These are phyloP conservation scores for Acanthosepion lycidas DNA, from an alignment of 2,888 invertebrate genomes.

Conservation along the genomic window DNA sequence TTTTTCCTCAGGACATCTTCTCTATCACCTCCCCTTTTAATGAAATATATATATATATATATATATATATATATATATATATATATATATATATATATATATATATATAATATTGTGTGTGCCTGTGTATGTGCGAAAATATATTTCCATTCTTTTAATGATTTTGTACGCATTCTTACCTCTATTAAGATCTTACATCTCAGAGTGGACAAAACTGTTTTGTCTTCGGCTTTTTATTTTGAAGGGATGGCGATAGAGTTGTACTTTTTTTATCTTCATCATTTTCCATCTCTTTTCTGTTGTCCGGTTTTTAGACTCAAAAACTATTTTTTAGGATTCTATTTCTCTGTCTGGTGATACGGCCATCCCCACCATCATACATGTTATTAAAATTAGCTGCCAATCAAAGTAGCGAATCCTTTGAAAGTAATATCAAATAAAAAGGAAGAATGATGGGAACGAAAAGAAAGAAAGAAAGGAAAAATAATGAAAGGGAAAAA, in stretches of 20 bases:
- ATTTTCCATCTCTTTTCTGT: background rate
- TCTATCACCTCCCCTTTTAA: background rate
- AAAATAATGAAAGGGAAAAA: too few relatives aligned
- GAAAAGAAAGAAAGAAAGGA: background rate
- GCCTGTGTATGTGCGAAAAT: background rate
- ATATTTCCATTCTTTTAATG: background rate
- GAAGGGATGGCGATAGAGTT: background rate
- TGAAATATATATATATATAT: background rate
- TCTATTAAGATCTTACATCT: background rate
- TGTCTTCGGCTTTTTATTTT: background rate
- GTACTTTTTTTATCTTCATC: background rate
- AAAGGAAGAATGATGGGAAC: background rate
- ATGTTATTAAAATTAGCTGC: slow-evolving; percentile 33
- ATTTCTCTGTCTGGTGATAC: background rate
- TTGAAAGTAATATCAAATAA: background rate
- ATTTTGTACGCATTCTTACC: background rate
- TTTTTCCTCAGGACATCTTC: too few relatives aligned
- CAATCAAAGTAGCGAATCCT: background rate
- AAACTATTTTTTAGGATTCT: background rate
- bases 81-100: background rate
- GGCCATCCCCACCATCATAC: background rate
- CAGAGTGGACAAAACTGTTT: background rate
- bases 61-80: slow-evolving; percentile 33
- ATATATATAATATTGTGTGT: background rate
- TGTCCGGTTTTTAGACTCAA: background rate